These are phyloP conservation scores for Coilia nasus DNA, from an alignment of 2,797 vertebrate species.

Conservation along the genomic window DNA sequence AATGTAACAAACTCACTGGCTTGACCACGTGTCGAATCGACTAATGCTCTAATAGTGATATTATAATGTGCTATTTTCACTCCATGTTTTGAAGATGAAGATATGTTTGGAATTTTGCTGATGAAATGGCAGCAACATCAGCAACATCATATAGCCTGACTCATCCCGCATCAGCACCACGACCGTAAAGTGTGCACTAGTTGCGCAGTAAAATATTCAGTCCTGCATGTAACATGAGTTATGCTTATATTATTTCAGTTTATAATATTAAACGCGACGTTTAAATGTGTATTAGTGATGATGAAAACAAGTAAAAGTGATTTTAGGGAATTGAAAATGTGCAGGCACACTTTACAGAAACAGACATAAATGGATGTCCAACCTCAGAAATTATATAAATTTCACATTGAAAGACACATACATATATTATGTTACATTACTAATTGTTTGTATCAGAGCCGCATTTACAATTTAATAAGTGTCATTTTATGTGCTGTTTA, in stretches of 20 bases:
- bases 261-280: neutral
- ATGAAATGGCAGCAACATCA: constrained; percentile 89
- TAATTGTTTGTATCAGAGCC: neutral
- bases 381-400: neutral
- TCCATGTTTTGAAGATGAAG: constrained; percentile 59
- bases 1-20: neutral
- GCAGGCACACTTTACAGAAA: neutral
- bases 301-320: neutral
- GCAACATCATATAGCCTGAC: constrained; percentile 88
- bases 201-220: constrained; percentile 52
- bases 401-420: neutral
- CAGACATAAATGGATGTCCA: neutral
- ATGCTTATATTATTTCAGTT: neutral
- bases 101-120: constrained; percentile 67
- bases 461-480: neutral
- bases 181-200: constrained; percentile 74
- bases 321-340: neutral
- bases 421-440: neutral
- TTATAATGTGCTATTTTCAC: constrained; percentile 47
- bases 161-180: constrained; percentile 87
- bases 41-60: neutral
- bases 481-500: neutral
- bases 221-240: neutral
- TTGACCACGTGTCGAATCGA: neutral
- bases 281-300: neutral